Base-by-base conservation (phyloP, 2,888 invertebrate genomes). In the Boloria euphrosyne region DNA sequence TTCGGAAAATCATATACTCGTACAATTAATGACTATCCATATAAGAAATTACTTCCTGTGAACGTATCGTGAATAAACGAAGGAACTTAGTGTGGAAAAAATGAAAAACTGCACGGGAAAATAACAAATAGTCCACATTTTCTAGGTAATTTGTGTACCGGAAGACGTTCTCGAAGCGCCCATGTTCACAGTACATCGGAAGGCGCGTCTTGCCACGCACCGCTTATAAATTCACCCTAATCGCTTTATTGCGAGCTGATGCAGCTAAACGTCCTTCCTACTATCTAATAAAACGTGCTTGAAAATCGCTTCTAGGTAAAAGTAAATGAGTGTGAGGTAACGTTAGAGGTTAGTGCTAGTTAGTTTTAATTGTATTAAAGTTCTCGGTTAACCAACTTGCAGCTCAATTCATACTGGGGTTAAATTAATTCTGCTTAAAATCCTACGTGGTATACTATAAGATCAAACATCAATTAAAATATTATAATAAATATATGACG, bases 221-320 rank as follows among this genome's bases (percentile, higher is more conserved):
- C 52, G 62, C 57, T 63, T 66, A 66, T 69, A 71, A 70, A 68
- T 68, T 55, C 53, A n/a, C 31, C 17, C 62, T 70, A 71, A 71
- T 70, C 66, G 71, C 66, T 53, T 66, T 65, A 68, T 62, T 63
- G 66, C 54, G 65, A 66, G 51, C 69, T 69, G 66, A 65, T 68
- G 66, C 69, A 58, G 66, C 68, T 67, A 68, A 68, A 65, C 66
- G 71, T 65, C 68, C 68, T 71, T 70, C 69, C 71, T 67, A 57
- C 64, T 72, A 69, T 71, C 71, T 67, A 58, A 66, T 63, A 50
- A 59, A 59, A 50, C 59, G 59, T 59, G 50, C 49, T 59, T 5
- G 50, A 47, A 38, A 59, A 59, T 59, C 16, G 57, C n/a, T 57
- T 46, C 46, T 46, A 46, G 46, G 13, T 46, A 57, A 22, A 44